Base-by-base conservation (phyloP, 2,113 vertebrate genomes). In the Trogon melanurus region DNA sequence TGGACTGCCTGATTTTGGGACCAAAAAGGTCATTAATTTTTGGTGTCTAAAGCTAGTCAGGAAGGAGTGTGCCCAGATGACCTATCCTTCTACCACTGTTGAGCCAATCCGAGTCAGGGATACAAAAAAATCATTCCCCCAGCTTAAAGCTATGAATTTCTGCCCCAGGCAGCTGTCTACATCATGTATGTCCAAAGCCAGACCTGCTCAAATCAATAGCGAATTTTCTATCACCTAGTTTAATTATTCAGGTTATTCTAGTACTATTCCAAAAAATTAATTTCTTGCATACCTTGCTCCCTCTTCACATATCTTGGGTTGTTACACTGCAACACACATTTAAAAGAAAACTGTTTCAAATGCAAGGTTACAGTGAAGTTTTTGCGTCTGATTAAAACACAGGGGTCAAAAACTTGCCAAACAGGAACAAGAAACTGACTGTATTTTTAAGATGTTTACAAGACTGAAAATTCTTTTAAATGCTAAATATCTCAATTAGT, bases 381-480 rank as follows among this genome's bases (percentile, higher is more conserved):
- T 79, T 60, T 62, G 30, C 32, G 70, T 78, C 14, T 81, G 60
- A 80, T 95, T 91, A 89, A 92, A 56, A 65, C 29, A 70, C 7
- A n/a, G 29, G 69, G 27, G 41, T 61, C 9, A 66, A 96, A 94
- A 91, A 56, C 15, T 56, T 18, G 44, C 47, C 66, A 85, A 66
- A 83, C 36, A 89, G 19, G 58, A 94, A 92, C 41, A 72, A 16
- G 72, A 97, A 93, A 80, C 20, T 72, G 22, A 12, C 30, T 88
- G 60, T 14, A 83, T 82, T 96, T 96, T 97, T 92, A 96, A 44
- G 56, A 82, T 66, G 91, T 56, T 65, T 95, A 66, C 5, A 48
- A 93, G 45, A 89, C 53, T 4, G 30, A 86, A 45, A 82, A 85
- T 62, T 91, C 60, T 96, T 96, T 95, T 45, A 53, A 94, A 97